Evolutionary conservation across 1,140 invertebrate genomes (phyloP), one percentile per base, ranked within the genome.

Genomic region (Plodia interpunctella): DNA sequence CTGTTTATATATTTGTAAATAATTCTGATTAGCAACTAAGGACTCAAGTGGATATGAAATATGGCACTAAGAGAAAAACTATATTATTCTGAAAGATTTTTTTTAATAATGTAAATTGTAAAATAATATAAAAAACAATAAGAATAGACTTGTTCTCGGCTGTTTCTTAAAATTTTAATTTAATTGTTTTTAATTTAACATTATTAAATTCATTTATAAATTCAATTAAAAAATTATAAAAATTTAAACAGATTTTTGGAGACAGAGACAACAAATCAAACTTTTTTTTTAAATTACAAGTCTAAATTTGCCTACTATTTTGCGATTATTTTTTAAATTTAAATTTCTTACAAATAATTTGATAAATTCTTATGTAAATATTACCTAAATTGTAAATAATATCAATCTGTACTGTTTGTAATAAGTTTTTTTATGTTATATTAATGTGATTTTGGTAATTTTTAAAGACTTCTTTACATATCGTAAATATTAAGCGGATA

Each of bases 381-480:
- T 20, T 15, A 15, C 38, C 18, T 20, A n/a, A n/a, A n/a, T n/a
- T 60, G 32, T 38, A 55, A 55, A 55, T 49, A 57, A 15, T 15
- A 19, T n/a, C n/a, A 57, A 57, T 6, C 18, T 44, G 15, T 15
- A 17, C 38, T 44, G 15, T 58, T 50, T 38, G 10, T 25, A 56
- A 32, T 64, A 65, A 64, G 17, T 32, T 56, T 60, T 17, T 10
- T 55, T 65, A 50, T 49, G 11, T 51, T 32, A 4, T 25, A 20
- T 51, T 56, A n/a, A 28, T 52, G 51, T 64, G 55, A 44, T 64
- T 69, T 72, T 59, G 20, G 58, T 71, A 61, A 70, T 72, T 74
- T 72, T 72, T 59, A 65, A 83, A 84, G 81, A 86, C 78, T 85
- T 86, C 76, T 86, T 76, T 75, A 88, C 81, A 88, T 86, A 88